These are phyloP conservation scores for Fragum sueziense DNA, from an alignment of 2,888 invertebrate genomes.

Conservation along the genomic window DNA sequence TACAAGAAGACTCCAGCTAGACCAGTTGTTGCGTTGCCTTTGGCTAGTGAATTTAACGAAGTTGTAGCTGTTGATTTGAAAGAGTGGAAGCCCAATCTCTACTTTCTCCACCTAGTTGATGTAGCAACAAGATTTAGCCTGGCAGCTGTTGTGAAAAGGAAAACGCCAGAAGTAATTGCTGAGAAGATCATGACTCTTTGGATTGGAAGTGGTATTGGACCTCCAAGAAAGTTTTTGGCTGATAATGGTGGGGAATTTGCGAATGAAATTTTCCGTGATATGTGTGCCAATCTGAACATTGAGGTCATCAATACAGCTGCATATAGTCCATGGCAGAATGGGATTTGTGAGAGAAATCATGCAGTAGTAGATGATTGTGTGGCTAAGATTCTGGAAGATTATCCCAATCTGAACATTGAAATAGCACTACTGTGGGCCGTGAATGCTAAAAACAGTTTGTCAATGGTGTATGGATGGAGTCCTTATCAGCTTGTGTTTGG, in stretches of 20 bases:
- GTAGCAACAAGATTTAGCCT: conserved; percentile 47
- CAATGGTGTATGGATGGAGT: conserved; percentile 52
- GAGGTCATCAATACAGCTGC: conserved; percentile 43
- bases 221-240: conserved; percentile 31
- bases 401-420: conserved; percentile 30
- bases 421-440: conserved; percentile 44
- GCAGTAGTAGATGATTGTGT: conserved; percentile 47
- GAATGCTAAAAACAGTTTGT: conserved; percentile 46
- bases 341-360: conserved; percentile 45
- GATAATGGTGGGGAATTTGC: conserved; percentile 55
- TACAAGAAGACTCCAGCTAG: conserved; percentile 43
- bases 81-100: conserved; percentile 28
- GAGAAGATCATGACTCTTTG: conserved; percentile 41
- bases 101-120: conserved; percentile 46
- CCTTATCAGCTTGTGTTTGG: conserved; percentile 52
- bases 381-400: conserved; percentile 36
- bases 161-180: conserved; percentile 34
- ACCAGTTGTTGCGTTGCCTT: conserved; percentile 44
- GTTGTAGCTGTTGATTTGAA: conserved; percentile 38
- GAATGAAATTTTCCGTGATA: conserved; percentile 44
- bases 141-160: conserved; percentile 37
- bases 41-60: conserved; percentile 30
- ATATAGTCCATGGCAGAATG: conserved; percentile 52
- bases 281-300: conserved; percentile 48
- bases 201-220: conserved; percentile 41